Percentiles rank a stretch among this genome's conserved stretches.
Conservation (phyloP, 2,797 vertebrate genomes). For the Spinus olivaceus region DNA sequence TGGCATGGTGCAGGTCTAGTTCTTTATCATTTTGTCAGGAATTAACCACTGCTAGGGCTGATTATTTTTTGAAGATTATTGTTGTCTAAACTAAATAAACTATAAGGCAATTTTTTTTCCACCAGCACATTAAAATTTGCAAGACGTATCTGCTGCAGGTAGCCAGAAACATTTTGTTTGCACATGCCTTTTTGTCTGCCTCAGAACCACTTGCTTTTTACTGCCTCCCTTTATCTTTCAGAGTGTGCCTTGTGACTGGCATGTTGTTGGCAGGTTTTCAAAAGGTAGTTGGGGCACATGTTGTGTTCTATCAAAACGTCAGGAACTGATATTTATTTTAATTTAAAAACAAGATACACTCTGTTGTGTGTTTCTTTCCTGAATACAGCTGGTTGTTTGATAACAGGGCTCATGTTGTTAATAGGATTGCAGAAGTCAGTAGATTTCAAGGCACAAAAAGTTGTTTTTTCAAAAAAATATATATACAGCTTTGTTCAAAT, state of each 20-base stretch:
- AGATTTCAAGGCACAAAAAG: background rate
- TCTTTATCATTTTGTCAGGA: conserved; percentile 18
- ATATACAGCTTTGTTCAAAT: background rate
- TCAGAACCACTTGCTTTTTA: background rate
- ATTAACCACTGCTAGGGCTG: background rate
- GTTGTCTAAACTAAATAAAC: background rate
- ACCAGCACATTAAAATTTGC: background rate
- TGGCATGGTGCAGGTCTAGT: background rate
- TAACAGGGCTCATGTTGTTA: background rate
- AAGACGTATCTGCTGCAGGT: background rate
- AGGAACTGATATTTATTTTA: background rate
- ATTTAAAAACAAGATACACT: background rate
- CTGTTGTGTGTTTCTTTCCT: background rate
- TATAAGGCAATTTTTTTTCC: background rate
- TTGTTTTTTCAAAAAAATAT: background rate
- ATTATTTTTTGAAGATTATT: background rate
- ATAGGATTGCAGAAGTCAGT: background rate
- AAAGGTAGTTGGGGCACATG: background rate
- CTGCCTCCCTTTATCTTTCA: background rate
- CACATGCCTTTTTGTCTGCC: background rate
- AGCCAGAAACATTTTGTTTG: background rate
- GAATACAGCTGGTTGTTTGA: background rate
- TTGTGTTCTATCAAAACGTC: background rate
- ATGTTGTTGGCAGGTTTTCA: background rate
- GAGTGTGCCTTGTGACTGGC: background rate